These are phyloP conservation scores for Ceratosolen fusciceps DNA, from an alignment of 1,140 invertebrate species.

Conservation along the genomic window DNA sequence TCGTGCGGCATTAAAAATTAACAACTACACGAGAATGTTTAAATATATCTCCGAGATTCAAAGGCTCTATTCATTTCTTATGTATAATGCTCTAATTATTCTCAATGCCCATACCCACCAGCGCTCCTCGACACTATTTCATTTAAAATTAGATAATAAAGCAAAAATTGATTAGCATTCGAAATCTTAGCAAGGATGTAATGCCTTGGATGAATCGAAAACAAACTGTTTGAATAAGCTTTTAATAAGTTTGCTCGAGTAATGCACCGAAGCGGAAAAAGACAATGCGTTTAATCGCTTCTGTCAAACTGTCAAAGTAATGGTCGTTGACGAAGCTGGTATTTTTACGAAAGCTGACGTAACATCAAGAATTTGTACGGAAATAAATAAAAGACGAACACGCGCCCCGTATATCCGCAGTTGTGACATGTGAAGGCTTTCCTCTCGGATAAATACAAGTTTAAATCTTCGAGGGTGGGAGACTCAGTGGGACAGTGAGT, in stretches of 20 bases:
- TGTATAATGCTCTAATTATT: too few species aligned
- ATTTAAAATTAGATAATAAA: too few species aligned
- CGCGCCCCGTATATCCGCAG: neutral
- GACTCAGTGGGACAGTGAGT: slow-evolving; percentile 32
- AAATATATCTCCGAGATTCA: neutral
- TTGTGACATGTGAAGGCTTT: slow-evolving; percentile 53
- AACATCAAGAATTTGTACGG: neutral
- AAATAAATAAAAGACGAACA: neutral
- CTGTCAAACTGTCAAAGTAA: neutral
- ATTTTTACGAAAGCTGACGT: slow-evolving; percentile 15
- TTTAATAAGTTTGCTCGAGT: neutral
- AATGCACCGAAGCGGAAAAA: neutral
- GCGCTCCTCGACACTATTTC: too few species aligned
- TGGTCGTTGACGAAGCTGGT: neutral
- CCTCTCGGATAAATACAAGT: slow-evolving; percentile 47
- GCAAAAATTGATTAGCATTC: too few species aligned
- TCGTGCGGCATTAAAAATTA: neutral
- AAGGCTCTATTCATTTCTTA: too few species aligned
- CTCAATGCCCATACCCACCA: too few species aligned
- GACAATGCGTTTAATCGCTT: neutral
- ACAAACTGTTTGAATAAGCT: too few species aligned
- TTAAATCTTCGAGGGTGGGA: slow-evolving; percentile 50
- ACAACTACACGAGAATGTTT: neutral
- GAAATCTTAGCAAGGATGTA: too few species aligned
- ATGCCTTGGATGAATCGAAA: too few species aligned